Percentiles rank a stretch among this genome's conserved stretches.
These are phyloP conservation scores for Channa striata DNA, from an alignment of 2,797 vertebrate genomes.

Conservation along the genomic window DNA sequence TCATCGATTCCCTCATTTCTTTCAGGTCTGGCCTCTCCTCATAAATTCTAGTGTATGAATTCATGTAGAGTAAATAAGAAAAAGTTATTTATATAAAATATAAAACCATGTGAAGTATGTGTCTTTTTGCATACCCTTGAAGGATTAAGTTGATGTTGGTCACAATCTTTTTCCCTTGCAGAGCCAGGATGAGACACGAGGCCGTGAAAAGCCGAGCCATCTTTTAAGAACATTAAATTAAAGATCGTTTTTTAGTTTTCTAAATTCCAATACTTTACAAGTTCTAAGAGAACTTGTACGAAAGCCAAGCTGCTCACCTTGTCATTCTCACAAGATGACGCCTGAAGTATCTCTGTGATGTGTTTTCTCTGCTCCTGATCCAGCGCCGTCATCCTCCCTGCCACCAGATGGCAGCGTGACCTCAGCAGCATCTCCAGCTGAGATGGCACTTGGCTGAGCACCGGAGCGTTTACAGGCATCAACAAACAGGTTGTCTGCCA, in stretches of 20 bases:
- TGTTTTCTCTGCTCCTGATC: conserved; percentile 65
- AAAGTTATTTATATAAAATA: background rate
- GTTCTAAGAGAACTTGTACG: conserved; percentile 7
- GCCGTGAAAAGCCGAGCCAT: conserved; percentile 43
- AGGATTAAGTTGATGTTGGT: conserved; percentile 71
- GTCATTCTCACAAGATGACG: conserved; percentile 19
- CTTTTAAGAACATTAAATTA: conserved; percentile 62
- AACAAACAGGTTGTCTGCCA: conserved; percentile 83
- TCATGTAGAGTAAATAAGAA: background rate
- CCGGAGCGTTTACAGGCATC: conserved; percentile 68
- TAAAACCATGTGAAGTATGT: background rate
- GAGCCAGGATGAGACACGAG: conserved; percentile 77
- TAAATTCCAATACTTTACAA: too few relatives aligned
- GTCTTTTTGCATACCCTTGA: conserved; percentile 62
- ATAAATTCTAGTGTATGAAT: conserved; percentile 55
- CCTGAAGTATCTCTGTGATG: conserved; percentile 51
- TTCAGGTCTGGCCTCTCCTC: conserved; percentile 53
- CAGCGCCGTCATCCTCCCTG: conserved; percentile 66
- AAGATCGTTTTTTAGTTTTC: background rate
- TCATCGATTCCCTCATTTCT: conserved; percentile 52
- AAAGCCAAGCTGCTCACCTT: conserved; percentile 35
- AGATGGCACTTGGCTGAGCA: conserved; percentile 48
- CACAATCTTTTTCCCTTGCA: conserved; percentile 67
- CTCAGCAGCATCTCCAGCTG: conserved; percentile 70
- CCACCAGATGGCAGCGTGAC: conserved; percentile 81